Evolutionary conservation across 2,888 invertebrate species (phyloP).

Genomic region (Bursaphelenchus okinawaensis): DNA sequence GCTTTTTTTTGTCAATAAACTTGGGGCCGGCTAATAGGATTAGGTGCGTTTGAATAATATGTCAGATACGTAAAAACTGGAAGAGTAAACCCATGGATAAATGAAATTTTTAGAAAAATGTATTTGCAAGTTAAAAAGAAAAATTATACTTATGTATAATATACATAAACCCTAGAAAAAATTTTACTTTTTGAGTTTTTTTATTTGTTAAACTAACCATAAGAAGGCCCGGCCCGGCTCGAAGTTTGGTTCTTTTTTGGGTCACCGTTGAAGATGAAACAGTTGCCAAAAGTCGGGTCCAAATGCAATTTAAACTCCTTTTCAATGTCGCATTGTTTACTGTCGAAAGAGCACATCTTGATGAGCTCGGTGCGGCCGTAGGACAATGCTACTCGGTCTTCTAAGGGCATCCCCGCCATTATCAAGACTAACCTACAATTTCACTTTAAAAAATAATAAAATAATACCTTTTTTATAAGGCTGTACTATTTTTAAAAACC

Average conservation of each 20-base stretch:
- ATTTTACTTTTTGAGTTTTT: too few relatives aligned
- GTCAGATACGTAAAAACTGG: slow-evolving; percentile 4
- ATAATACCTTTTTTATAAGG: too few relatives aligned
- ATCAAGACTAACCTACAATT: slow-evolving; percentile 47
- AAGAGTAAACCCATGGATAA: not conserved
- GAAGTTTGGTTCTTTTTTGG: slow-evolving; percentile 21
- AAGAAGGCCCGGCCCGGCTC: slow-evolving; percentile 51
- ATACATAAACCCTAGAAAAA: too few relatives aligned
- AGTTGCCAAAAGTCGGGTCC: slow-evolving; percentile 55
- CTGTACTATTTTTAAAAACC: not conserved
- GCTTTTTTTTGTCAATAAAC: not conserved
- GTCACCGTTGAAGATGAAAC: slow-evolving; percentile 53
- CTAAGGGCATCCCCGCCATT: slow-evolving; percentile 44
- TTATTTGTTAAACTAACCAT: slow-evolving; percentile 45
- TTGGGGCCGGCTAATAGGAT: slow-evolving; percentile 1
- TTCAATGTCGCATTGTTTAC: slow-evolving; percentile 49
- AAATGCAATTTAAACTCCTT: slow-evolving; percentile 45
- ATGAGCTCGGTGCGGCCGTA: slow-evolving; percentile 37
- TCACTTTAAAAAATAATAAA: too few relatives aligned
- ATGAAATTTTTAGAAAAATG: too few relatives aligned
- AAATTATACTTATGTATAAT: too few relatives aligned
- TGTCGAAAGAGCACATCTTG: slow-evolving; percentile 55
- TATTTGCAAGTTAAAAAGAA: too few relatives aligned
- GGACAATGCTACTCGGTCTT: slow-evolving; percentile 36
- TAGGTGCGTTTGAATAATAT: not conserved